These are phyloP conservation scores for Drosophila anceps DNA, from an alignment of 2,888 invertebrate species.

Conservation along the genomic window DNA sequence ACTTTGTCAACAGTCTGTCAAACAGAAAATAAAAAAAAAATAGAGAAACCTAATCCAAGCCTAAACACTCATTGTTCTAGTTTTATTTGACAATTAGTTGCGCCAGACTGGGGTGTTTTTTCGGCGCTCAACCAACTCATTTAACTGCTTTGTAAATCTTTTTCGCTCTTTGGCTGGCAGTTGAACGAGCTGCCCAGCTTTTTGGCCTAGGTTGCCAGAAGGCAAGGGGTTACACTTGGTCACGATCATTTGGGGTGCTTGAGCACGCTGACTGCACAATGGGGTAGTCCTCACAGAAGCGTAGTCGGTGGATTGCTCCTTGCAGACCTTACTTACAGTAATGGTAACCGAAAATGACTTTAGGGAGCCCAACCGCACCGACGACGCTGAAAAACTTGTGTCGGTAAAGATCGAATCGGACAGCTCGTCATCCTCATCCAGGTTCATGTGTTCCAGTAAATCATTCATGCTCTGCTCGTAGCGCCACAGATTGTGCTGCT, in stretches of 20 bases:
- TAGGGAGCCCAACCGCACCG: rapidly evolving
- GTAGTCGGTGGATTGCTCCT: background rate
- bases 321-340: background rate
- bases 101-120: background rate
- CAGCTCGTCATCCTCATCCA: no score
- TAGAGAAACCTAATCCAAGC: background rate
- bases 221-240: background rate
- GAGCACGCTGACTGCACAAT: background rate
- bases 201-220: background rate
- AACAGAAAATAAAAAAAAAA: background rate
- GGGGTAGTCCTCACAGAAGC: background rate
- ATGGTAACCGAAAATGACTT: background rate
- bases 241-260: background rate
- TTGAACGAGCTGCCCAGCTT: background rate
- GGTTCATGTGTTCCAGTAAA: background rate
- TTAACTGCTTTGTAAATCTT: background rate
- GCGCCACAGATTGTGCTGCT: background rate
- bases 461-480: constrained; percentile 7
- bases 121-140: background rate
- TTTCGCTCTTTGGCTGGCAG: background rate
- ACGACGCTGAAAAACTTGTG: rapidly evolving
- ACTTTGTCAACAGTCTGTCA: background rate
- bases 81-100: background rate
- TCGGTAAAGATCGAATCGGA: background rate
- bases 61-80: background rate